phyloP scores from a whole-genome alignment of 2,113 vertebrate genomes.

The human region GRCh38 chr2:207042001-207042500 shows the following conservation, averaged over 20 bases:
- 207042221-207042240: conserved; percentile 37
- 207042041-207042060: neutral
- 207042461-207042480: conserved; percentile 85
- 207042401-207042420: conserved; percentile 87
- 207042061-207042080: conserved; percentile 13
- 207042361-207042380: conserved; percentile 86
- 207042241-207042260: conserved; percentile 58
- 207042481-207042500: conserved; percentile 84
- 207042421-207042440: conserved; percentile 85
- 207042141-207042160: neutral
- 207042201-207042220: conserved; percentile 14
- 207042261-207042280: conserved; percentile 62
- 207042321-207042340: conserved; percentile 83
- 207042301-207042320: conserved; percentile 78
- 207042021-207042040: neutral
- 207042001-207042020: neutral
- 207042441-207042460: conserved; percentile 88
- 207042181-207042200: conserved; percentile 38
- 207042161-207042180: neutral
- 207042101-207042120: conserved; percentile 15
- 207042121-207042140: neutral
- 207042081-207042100: conserved; percentile 20
- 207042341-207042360: conserved; percentile 84
- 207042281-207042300: conserved; percentile 79
- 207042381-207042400: conserved; percentile 85